phyloP scores from a whole-genome alignment of 2,888 invertebrate species.

The Quadriops clusia region DNA sequence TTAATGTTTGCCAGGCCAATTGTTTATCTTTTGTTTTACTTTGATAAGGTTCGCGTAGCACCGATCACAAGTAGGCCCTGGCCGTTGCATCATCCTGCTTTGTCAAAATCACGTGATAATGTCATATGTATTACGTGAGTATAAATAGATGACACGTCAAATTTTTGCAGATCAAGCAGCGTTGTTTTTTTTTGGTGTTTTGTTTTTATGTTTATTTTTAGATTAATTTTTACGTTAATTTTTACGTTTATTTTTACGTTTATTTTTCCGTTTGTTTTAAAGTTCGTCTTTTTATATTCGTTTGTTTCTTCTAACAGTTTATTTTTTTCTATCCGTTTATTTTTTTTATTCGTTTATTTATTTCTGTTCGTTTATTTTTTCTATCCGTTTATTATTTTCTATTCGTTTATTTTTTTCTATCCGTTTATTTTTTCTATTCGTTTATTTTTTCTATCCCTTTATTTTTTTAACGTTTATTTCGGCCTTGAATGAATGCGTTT shows the following conservation, averaged over 20 bases:
- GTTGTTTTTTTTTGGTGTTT: too few relatives aligned
- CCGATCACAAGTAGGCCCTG: too few relatives aligned
- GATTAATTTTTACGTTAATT: slow-evolving; percentile 1
- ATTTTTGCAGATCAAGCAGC: too few relatives aligned
- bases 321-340: neutral
- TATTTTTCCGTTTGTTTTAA: neutral
- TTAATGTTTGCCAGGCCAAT: too few relatives aligned
- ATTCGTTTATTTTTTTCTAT: neutral
- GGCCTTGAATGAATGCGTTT: neutral
- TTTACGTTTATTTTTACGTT: neutral
- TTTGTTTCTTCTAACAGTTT: neutral
- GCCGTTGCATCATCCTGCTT: too few relatives aligned
- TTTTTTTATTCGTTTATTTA: neutral
- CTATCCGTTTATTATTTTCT: neutral
- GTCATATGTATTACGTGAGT: too few relatives aligned
- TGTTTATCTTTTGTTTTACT: too few relatives aligned
- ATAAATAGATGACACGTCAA: too few relatives aligned
- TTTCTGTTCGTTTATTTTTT: neutral
- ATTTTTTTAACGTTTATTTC: neutral
- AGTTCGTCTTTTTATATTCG: neutral
- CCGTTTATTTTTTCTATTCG: neutral
- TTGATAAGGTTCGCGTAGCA: too few relatives aligned
- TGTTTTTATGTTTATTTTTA: slow-evolving; percentile 4
- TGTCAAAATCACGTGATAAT: too few relatives aligned
- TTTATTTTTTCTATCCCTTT: neutral